phyloP scores from a whole-genome alignment of 1,140 invertebrate species.

The Drosophila ambigua region DNA sequence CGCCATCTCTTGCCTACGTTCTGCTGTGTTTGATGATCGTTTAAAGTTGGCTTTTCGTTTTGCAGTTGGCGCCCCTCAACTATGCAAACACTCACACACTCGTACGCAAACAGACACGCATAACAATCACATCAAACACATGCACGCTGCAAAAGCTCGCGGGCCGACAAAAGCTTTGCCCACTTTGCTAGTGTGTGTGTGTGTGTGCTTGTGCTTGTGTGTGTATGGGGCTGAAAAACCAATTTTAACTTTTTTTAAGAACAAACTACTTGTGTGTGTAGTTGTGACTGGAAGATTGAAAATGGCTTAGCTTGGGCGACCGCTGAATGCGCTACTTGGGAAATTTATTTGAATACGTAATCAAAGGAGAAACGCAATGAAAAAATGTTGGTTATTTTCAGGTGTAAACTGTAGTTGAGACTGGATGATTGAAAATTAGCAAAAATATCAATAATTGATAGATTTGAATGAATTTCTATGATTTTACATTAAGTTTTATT shows the following conservation, averaged over 20 bases:
- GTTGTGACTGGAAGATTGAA: slow-evolving; percentile 45
- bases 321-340: slow-evolving; percentile 38
- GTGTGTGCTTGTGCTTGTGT: too few species aligned
- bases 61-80: slow-evolving; percentile 59
- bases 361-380: too few species aligned
- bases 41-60: slow-evolving; percentile 29
- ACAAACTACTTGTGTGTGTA: slow-evolving; percentile 48
- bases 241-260: slow-evolving; percentile 59
- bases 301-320: slow-evolving; percentile 34
- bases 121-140: slow-evolving; percentile 25
- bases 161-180: slow-evolving; percentile 53
- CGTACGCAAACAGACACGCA: slow-evolving; percentile 20
- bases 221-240: slow-evolving; percentile 53
- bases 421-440: too few species aligned
- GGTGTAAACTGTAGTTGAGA: too few species aligned
- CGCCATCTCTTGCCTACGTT: background rate
- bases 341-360: background rate
- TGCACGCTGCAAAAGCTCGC: slow-evolving; percentile 55
- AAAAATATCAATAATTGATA: too few species aligned
- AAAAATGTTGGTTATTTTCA: background rate
- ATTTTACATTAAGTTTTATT: too few species aligned
- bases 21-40: background rate
- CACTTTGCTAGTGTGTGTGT: slow-evolving; percentile 13
- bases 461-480: too few species aligned
- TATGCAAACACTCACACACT: slow-evolving; percentile 46